Percentiles rank a stretch among this genome's conserved stretches.
phyloP scores from a whole-genome alignment of 2,113 vertebrate species.

The Felis chaus region DNA sequence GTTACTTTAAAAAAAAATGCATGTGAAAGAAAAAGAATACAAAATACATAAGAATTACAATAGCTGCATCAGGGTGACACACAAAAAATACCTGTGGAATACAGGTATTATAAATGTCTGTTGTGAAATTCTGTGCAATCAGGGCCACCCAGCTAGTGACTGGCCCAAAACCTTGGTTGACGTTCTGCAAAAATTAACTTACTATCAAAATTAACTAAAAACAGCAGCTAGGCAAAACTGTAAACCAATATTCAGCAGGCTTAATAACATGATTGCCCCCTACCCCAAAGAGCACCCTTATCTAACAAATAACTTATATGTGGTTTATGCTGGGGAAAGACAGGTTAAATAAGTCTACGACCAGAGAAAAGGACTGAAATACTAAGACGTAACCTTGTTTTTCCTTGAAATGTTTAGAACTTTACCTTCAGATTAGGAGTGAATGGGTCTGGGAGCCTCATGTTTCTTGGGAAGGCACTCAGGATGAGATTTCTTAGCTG shows the following conservation, averaged over 20 bases:
- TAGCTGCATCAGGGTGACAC: not conserved
- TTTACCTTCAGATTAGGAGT: constrained; percentile 98
- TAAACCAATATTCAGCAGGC: not conserved
- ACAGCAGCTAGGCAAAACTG: not conserved
- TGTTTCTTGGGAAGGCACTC: constrained; percentile 99
- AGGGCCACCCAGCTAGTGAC: not conserved
- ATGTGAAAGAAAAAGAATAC: not conserved
- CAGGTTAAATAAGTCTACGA: not conserved
- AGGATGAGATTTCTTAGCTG: constrained; percentile 99
- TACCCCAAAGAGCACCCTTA: not conserved
- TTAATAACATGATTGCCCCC: not conserved
- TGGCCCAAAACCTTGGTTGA: not conserved
- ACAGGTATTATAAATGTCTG: not conserved
- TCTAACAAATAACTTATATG: not conserved
- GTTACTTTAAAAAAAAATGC: not conserved
- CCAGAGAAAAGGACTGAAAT: not conserved
- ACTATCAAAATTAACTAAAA: not conserved
- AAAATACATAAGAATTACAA: not conserved
- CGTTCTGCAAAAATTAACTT: not conserved
- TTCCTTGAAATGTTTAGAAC: not conserved
- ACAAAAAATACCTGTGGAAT: not conserved
- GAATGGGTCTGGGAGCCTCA: constrained; percentile 99
- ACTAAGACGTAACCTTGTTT: not conserved
- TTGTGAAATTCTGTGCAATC: not conserved
- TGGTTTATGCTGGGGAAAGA: not conserved